Evolutionary conservation across 2,113 vertebrate genomes (phyloP).

Genomic region (Percina caprodes): DNA sequence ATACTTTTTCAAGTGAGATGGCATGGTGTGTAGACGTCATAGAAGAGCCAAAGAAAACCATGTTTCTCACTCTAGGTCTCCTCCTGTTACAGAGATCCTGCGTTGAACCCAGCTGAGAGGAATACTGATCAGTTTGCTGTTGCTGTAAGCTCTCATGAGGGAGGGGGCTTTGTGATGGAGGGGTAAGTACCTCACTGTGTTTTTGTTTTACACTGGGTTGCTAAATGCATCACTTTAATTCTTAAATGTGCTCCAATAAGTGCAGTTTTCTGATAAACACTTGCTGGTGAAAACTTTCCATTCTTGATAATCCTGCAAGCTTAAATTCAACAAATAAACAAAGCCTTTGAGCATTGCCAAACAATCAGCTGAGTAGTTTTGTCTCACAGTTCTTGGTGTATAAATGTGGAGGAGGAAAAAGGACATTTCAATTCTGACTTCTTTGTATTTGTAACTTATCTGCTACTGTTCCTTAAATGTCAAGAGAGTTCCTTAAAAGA

Average conservation of each 20-base stretch:
- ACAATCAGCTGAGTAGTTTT: conserved; percentile 61
- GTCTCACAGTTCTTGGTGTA: conserved; percentile 18
- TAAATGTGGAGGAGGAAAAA: conserved; percentile 12
- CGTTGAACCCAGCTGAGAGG: conserved; percentile 48
- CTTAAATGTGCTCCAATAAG: conserved; percentile 22
- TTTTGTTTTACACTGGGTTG: conserved; percentile 27
- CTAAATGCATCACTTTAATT: conserved; percentile 19
- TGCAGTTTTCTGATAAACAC: conserved; percentile 30
- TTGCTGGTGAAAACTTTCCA: conserved; percentile 46
- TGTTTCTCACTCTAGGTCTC: conserved; percentile 51
- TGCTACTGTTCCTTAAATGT: conserved; percentile 33
- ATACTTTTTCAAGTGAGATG: conserved; percentile 22
- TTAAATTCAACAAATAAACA: conserved; percentile 46
- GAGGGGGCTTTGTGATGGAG: conserved; percentile 65
- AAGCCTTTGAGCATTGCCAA: conserved; percentile 45
- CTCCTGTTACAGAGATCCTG: conserved; percentile 49
- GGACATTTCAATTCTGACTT: conserved; percentile 11
- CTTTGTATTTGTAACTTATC: background rate
- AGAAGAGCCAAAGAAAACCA: conserved; percentile 36
- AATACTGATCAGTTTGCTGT: conserved; percentile 74
- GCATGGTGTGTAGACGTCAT: conserved; percentile 29
- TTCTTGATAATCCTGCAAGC: conserved; percentile 43
- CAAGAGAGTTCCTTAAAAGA: conserved; percentile 58
- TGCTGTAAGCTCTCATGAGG: conserved; percentile 54
- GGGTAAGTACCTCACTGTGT: conserved; percentile 62